Evolutionary conservation across 37 sponge, comb jelly and placozoan species (phyloP), one percentile per base, ranked within the genome.

Genomic region (Tethya wilhelma): DNA sequence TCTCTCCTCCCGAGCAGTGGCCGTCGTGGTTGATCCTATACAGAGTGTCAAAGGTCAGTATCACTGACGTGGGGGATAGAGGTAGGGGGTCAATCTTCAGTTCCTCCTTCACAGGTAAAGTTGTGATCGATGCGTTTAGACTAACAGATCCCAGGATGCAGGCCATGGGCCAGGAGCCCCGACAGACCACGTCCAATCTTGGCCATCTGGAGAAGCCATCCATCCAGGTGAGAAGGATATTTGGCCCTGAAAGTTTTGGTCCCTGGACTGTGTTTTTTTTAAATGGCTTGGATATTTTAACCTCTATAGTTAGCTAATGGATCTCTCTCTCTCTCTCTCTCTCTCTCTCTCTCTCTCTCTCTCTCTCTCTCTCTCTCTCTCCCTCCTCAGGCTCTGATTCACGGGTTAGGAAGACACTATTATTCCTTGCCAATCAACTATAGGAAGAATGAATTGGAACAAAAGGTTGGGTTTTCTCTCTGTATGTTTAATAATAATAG

Each of bases 141-240:
- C 86, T 98, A 63, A 98, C 97, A 4, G 87, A 94, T 58, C 95
- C 95, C 12, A 79, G 88, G 23, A 84, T 90, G 87, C 91, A 97
- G 69, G 86, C 95, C 5, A 75, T 94, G 12, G 92, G 95, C 8
- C 99, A 98, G 64, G 99, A 98, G 78, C 90, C 97, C 4, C 44
- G 99, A 34, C 99, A 98, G 77, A 94, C 99, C 57, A 98, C 99
- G 14, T 98, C 99, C 32, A 98, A 96, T 60, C 74, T 98, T 28
- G 99, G 99, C 20, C 97, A 98, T 79, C 87, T 98, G 8, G 93
- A 98, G 58, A 98, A 98, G 57, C 97, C 99, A 1, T 98, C 99
- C 31, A 96, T 98, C 30, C 98, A 98, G 93, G 96, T 95, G 26
- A 69, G 8, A 32, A 36, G 17, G 17, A 7, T 34, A 7, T 17